Evolutionary conservation across 2,888 invertebrate genomes (phyloP).

Genomic region (Morinoia aosen): DNA sequence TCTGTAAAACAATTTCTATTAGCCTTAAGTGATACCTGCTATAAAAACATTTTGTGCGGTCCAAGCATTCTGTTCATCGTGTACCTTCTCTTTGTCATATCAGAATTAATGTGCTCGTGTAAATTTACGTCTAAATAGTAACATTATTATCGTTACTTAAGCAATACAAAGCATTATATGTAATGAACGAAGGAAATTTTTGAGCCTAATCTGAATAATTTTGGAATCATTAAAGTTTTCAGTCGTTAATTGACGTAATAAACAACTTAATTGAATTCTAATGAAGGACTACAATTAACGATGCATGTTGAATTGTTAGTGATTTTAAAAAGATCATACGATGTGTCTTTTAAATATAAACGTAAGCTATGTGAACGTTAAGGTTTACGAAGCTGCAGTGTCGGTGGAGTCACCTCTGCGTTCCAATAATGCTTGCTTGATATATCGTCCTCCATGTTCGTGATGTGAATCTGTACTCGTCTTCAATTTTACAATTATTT

Average conservation of each 20-base stretch:
- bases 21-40: no score
- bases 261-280: not conserved
- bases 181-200: not conserved
- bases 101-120: not conserved
- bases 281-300: not conserved
- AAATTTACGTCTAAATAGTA: not conserved
- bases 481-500: not conserved
- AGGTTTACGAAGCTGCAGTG: not conserved
- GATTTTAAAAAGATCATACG: not conserved
- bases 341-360: not conserved
- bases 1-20: no score
- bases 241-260: not conserved
- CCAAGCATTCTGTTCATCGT: no score
- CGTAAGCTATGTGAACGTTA: not conserved
- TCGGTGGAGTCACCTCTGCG: not conserved
- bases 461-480: slow-evolving; percentile 27
- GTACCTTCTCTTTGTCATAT: no score
- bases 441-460: slow-evolving; percentile 24
- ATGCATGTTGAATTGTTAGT: not conserved
- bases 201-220: not conserved
- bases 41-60: no score
- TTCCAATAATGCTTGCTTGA: not conserved
- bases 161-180: not conserved
- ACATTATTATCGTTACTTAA: not conserved
- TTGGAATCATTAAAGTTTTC: not conserved